These are phyloP conservation scores for Macrosteles quadrilineatus DNA, from an alignment of 1,140 invertebrate species.

Conservation along the genomic window DNA sequence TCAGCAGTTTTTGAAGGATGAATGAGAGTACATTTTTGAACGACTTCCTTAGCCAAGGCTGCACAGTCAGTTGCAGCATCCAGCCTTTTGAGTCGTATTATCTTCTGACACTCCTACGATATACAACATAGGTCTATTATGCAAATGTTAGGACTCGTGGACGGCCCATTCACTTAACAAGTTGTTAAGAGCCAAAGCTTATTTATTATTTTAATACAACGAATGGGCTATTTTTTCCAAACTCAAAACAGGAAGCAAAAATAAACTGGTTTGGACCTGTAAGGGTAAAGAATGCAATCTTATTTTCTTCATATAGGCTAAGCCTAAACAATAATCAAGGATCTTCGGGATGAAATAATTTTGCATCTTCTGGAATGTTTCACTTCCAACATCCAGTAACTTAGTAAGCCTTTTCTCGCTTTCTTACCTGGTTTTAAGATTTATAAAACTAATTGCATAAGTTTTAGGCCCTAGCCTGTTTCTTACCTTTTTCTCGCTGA, in stretches of 20 bases:
- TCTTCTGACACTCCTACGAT: slow-evolving; percentile 72
- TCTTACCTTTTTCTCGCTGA: slow-evolving; percentile 82
- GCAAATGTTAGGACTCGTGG: neutral
- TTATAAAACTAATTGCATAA: no score
- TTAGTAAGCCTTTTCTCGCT: no score
- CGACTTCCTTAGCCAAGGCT: slow-evolving; percentile 80
- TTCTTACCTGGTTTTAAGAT: no score
- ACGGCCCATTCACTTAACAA: neutral
- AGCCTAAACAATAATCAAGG: no score
- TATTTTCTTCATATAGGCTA: no score
- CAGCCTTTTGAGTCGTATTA: slow-evolving; percentile 82
- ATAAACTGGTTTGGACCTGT: no score
- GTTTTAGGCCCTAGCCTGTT: no score
- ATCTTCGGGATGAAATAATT: no score
- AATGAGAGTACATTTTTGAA: slow-evolving; percentile 87
- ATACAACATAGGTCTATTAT: slow-evolving; percentile 34
- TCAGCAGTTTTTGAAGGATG: slow-evolving; percentile 80
- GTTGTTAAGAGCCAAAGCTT: neutral
- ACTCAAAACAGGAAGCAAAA: neutral
- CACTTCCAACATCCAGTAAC: no score
- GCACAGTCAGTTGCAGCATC: slow-evolving; percentile 78
- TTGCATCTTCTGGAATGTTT: no score
- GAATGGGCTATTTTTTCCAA: neutral
- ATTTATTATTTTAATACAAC: neutral
- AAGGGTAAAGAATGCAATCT: no score